Conservation (phyloP, 2,888 invertebrate genomes). For the Iphiclides podalirius region DNA sequence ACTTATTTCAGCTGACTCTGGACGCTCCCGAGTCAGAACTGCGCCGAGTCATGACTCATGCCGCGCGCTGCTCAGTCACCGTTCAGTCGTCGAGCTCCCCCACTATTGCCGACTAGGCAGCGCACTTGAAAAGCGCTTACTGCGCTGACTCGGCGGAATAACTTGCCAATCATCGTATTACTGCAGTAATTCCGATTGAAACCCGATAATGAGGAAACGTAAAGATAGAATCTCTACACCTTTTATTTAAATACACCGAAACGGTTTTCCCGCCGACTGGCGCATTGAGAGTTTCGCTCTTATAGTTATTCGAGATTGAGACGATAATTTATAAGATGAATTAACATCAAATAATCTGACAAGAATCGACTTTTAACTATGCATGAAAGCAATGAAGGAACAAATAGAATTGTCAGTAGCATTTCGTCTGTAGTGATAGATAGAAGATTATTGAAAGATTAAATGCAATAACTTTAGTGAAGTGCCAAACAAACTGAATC, state of each 20-base stretch:
- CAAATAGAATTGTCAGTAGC: too few relatives aligned
- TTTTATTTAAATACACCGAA: conserved; percentile 28
- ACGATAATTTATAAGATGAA: too few relatives aligned
- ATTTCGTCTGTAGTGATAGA: too few relatives aligned
- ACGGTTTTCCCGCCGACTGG: conserved; percentile 7
- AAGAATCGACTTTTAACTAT: too few relatives aligned
- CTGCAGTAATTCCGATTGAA: conserved; percentile 65
- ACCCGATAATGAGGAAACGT: conserved; percentile 45
- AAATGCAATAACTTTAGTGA: too few relatives aligned
- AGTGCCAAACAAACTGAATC: too few relatives aligned
- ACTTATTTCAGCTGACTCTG: conserved; percentile 70
- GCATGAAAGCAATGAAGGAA: too few relatives aligned
- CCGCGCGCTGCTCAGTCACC: conserved; percentile 59
- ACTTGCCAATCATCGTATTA: conserved; percentile 41
- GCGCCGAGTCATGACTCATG: conserved; percentile 58
- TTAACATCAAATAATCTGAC: too few relatives aligned
- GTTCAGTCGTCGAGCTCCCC: conserved; percentile 45
- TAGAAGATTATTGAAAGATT: too few relatives aligned
- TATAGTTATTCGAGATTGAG: too few relatives aligned
- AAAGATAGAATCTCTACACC: conserved; percentile 28
- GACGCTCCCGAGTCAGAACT: conserved; percentile 53
- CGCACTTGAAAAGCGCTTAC: conserved; percentile 46
- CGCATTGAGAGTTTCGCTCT: too few relatives aligned
- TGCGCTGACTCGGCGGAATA: conserved; percentile 57
- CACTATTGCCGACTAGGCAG: conserved; percentile 49